Conservation (phyloP, 1,140 invertebrate species). For the Acromyrmex echinatior region DNA sequence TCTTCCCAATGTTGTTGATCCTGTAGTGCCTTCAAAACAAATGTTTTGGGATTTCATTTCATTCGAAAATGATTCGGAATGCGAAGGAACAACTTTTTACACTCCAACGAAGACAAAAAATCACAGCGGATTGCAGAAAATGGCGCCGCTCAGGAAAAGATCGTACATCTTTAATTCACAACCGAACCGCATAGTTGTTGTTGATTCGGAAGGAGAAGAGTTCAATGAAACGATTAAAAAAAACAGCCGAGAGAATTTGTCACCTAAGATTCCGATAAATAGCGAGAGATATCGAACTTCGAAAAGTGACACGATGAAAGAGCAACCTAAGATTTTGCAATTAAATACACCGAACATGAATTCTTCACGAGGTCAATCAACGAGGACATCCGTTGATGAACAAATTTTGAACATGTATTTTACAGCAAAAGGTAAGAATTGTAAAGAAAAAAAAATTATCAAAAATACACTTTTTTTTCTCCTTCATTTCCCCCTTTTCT, state of each 20-base stretch:
- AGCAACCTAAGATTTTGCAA: not conserved
- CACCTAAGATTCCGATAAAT: not conserved
- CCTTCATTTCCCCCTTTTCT: not conserved
- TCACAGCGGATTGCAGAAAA: not conserved
- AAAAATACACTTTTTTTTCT: not conserved
- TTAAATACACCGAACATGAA: not conserved
- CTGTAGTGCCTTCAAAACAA: not conserved
- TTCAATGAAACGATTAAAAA: not conserved
- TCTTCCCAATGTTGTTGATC: not conserved
- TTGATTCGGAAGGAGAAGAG: not conserved
- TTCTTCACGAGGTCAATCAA: conserved; percentile 10
- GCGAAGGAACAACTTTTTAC: not conserved
- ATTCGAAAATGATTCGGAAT: not conserved
- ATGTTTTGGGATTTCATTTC: conserved; percentile 29
- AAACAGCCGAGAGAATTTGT: not conserved
- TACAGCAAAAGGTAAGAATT: conserved; percentile 18
- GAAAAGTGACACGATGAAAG: not conserved
- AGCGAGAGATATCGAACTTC: not conserved
- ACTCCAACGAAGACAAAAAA: not conserved
- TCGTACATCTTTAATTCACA: not conserved
- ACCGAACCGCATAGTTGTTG: not conserved
- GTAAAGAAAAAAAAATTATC: too few relatives aligned
- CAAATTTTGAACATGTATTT: not conserved
- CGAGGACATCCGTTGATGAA: not conserved
- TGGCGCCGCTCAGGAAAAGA: not conserved